A percentile compares a stretch with the other conserved stretches of the same genome.
These are phyloP conservation scores for Antheraea pernyi DNA, from an alignment of 1,140 invertebrate genomes.

Conservation along the genomic window DNA sequence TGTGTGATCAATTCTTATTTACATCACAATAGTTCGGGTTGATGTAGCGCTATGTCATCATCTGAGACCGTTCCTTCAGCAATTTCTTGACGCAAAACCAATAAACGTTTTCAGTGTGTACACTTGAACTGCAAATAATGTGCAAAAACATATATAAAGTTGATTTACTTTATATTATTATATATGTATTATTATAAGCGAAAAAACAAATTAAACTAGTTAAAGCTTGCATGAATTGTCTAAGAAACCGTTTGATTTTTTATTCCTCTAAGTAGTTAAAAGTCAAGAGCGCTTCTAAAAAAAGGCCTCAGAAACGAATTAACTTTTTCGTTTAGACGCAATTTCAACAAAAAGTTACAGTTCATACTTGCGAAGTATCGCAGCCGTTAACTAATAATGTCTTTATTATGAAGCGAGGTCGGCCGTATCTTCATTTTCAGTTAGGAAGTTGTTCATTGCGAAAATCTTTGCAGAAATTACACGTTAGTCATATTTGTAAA, in stretches of 20 bases:
- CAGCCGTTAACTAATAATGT: not conserved
- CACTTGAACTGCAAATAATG: not conserved
- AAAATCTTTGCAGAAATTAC: conserved; percentile 1
- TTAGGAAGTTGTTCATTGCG: conserved; percentile 2
- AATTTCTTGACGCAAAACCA: conserved; percentile 21
- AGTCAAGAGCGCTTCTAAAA: no score
- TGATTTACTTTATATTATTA: no score
- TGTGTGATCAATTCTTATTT: conserved; percentile 69
- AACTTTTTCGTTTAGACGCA: not conserved
- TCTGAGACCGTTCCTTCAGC: conserved; percentile 22
- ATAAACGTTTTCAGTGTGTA: conserved; percentile 5
- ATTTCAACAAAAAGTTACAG: not conserved
- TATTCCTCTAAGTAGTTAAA: no score
- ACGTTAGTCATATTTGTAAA: not conserved
- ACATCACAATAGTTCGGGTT: conserved; percentile 64
- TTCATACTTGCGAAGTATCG: not conserved
- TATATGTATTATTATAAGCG: no score
- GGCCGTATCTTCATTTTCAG: not conserved
- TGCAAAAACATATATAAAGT: not conserved
- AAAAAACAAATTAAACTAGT: no score
- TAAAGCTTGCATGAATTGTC: no score
- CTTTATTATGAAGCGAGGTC: not conserved
- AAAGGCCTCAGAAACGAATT: no score
- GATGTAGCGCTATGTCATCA: conserved; percentile 53
- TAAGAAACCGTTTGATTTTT: no score